Base-by-base conservation (phyloP, 1,140 invertebrate species). In the Bombus superbus region DNA sequence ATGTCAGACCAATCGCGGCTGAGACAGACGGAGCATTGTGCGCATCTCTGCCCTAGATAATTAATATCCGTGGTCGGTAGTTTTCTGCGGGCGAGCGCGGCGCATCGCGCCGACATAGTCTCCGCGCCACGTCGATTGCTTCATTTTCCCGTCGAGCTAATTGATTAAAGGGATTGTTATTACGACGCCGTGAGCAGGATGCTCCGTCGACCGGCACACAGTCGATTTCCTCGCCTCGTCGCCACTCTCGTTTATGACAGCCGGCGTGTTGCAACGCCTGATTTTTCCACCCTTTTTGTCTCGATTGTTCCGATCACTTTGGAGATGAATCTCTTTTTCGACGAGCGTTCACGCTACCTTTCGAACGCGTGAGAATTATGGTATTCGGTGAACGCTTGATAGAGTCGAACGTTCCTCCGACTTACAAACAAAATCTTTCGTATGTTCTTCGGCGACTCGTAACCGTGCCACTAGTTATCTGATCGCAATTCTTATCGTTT, bases 101-200 rank as follows among this genome's bases (percentile, higher is more conserved):
- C 53, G 87, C 84, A 83, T 62, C 81, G 11, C 47, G 47, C 47
- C 47, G 47, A 53, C 47, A 53, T 53, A 59, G 57, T 5, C 69
- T 22, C 35, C 76, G 44, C 78, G 69, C 68, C 78, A 22, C 47
- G 38, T 81, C 73, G 87, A 83, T 90, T 90, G 86, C 92, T 82
- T 90, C 87, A 89, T 85, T 86, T 81, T 74, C 66, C 86, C 77
- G 79, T 86, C 86, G 82, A 89, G 86, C 86, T 92, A 92, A 93
- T 93, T 93, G 91, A 92, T 93, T 90, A 88, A 92, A 92, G 90
- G 90, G 91, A 89, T 93, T 92, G 88, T 89, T 91, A 90, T 87
- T 90, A 85, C 86, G 32, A 69, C 35, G 80, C 40, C 81, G 62
- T 69, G 73, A 81, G 73, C 74, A 76, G 81, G 83, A 90, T 76